Evolutionary conservation across 2,888 invertebrate genomes (phyloP).

Genomic region (Calliphora vomitoria): DNA sequence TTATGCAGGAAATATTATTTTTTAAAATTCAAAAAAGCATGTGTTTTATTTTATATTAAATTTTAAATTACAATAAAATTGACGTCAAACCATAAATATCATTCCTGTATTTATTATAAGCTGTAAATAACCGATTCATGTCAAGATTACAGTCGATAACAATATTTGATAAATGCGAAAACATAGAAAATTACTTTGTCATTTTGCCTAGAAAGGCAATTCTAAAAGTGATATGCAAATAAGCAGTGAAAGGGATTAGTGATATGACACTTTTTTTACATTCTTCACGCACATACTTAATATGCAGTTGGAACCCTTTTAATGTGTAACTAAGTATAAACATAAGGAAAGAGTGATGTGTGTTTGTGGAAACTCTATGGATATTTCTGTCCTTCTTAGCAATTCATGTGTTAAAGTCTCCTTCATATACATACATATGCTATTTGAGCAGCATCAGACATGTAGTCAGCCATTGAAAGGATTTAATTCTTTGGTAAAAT

Average conservation of each 20-base stretch:
- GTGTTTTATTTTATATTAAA: background rate
- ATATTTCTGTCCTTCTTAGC: conserved; percentile 47
- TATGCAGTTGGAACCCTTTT: background rate
- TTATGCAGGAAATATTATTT: too few species aligned
- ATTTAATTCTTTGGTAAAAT: background rate
- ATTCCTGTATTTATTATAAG: conserved; percentile 36
- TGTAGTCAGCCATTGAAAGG: background rate
- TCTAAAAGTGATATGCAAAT: conserved; percentile 59
- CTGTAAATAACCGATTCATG: conserved; percentile 61
- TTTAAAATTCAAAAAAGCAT: too few species aligned
- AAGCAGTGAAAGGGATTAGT: conserved; percentile 56
- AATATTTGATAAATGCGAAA: conserved; percentile 60
- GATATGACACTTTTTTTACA: conserved; percentile 67
- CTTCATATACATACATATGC: background rate
- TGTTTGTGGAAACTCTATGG: background rate
- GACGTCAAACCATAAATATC: background rate
- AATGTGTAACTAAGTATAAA: background rate
- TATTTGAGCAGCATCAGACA: background rate
- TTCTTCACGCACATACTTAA: background rate
- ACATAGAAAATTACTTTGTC: conserved; percentile 57
- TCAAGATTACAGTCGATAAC: conserved; percentile 54
- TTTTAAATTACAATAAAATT: background rate
- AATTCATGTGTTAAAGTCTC: conserved; percentile 54
- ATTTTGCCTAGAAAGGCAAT: conserved; percentile 42
- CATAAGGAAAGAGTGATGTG: background rate